Conservation (phyloP, 2,888 invertebrate species). For the Heteropelma amictum region DNA sequence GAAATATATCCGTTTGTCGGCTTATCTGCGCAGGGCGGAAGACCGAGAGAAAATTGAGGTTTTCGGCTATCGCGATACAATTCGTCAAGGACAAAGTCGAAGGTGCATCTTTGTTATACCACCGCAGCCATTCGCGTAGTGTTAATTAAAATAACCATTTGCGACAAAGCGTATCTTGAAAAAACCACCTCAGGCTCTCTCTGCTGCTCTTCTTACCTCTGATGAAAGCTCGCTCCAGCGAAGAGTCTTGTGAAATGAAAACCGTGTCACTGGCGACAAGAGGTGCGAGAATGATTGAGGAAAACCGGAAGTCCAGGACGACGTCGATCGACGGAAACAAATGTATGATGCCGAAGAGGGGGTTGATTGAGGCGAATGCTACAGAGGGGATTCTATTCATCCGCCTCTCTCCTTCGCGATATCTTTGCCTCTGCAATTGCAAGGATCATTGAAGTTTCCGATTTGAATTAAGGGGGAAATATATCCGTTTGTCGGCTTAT, state of each 20-base stretch:
- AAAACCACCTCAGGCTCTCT: constrained; percentile 7
- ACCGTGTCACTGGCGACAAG: too few relatives aligned
- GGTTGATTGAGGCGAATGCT: background rate
- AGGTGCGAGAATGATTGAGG: too few relatives aligned
- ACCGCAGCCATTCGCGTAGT: too few relatives aligned
- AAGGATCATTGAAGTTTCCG: constrained; percentile 54
- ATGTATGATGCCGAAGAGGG: too few relatives aligned
- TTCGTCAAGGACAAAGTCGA: constrained; percentile 37
- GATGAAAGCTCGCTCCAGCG: too few relatives aligned
- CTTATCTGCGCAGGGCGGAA: background rate
- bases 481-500: background rate
- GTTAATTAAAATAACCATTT: constrained; percentile 51
- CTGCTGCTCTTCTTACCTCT: too few relatives aligned
- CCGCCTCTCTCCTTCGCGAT: constrained; percentile 41
- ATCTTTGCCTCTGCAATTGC: constrained; percentile 49
- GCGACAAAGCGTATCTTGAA: constrained; percentile 50
- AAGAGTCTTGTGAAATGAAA: too few relatives aligned
- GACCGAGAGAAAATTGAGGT: constrained; percentile 1
- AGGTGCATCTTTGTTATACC: background rate
- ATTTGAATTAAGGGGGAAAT: constrained; percentile 49
- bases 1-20: constrained; percentile 26
- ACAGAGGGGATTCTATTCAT: constrained; percentile 42
- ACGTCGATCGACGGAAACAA: too few relatives aligned
- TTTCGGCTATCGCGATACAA: constrained; percentile 44
- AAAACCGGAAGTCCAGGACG: too few relatives aligned